Evolutionary conservation across 2,113 vertebrate genomes (phyloP), one percentile per base, ranked within the genome.

Genomic region (Amphilophus citrinellus): DNA sequence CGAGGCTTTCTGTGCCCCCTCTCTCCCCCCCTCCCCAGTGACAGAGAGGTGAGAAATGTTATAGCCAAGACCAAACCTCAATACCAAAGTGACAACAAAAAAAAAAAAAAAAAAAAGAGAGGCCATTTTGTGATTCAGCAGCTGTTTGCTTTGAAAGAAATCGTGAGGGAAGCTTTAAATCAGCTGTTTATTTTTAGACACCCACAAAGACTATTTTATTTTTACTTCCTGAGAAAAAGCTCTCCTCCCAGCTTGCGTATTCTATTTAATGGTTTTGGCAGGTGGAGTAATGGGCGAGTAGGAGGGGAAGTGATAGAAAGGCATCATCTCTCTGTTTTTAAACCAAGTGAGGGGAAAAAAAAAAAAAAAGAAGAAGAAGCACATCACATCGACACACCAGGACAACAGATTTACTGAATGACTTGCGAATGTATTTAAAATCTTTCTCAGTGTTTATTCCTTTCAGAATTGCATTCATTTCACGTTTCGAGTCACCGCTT

Each of bases 71-170:
- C 91, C 84, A 85, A 93, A 93, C 88, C 86, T 91, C 87, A 87
- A 93, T 89, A 93, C 95, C 93, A 95, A 95, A 96, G 95, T 89
- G 81, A 88, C 18, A 27, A 39, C 77, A 63, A 24, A 17, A 32
- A 73, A 7, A 53, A 44, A 73, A 56, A 56, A 59, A 10, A 13
- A 53, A 44, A 73, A 56, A 56, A 59, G 7, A 79, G 24, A 61
- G 82, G 63, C 35, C 73, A 77, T 79, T 80, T 78, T 87, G 82
- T 79, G 50, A 87, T 20, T 7, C 27, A 80, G 60, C 50, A 68
- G 80, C 62, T 80, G 78, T 89, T 84, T 61, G 57, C 60, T 79
- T 82, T 14, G 27, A 80, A 61, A 58, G 66, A 83, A 80, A 76
- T 79, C 42, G 62, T 22, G 3, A 83, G 10, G 32, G 82, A 81